These are phyloP conservation scores for Oegoconia quadripuncta DNA, from an alignment of 2,888 invertebrate genomes.

Conservation along the genomic window DNA sequence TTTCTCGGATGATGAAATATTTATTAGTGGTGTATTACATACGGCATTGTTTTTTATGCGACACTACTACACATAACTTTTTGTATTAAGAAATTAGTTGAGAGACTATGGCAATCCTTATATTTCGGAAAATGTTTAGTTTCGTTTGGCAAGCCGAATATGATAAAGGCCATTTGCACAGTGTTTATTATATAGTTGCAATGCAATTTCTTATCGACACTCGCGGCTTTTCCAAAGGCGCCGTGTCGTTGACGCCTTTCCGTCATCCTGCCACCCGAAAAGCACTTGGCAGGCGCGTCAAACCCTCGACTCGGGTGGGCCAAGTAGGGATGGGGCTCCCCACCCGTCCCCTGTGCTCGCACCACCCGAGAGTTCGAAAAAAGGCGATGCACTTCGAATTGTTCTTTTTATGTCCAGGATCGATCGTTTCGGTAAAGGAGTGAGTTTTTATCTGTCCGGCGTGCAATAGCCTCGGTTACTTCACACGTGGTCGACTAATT, in stretches of 20 bases:
- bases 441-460: conserved; percentile 68
- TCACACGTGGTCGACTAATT: conserved; percentile 69
- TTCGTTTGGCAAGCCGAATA: no score
- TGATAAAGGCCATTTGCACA: no score
- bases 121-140: no score
- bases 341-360: conserved; percentile 41
- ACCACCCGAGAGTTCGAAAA: conserved; percentile 64
- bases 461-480: conserved; percentile 49
- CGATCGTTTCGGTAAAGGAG: conserved; percentile 75
- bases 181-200: no score
- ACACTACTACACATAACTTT: no score
- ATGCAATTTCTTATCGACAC: no score
- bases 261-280: conserved; percentile 60
- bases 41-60: no score
- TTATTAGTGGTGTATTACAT: no score
- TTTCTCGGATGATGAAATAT: no score
- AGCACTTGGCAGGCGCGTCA: conserved; percentile 65
- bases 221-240: neutral
- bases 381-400: conserved; percentile 76
- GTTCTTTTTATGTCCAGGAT: conserved; percentile 77
- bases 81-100: no score
- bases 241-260: conserved; percentile 49
- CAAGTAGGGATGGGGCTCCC: conserved; percentile 31
- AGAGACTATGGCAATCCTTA: no score
- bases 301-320: conserved; percentile 44